Base-by-base conservation (phyloP, 1,140 invertebrate species). In the Archivesica marissinica region DNA sequence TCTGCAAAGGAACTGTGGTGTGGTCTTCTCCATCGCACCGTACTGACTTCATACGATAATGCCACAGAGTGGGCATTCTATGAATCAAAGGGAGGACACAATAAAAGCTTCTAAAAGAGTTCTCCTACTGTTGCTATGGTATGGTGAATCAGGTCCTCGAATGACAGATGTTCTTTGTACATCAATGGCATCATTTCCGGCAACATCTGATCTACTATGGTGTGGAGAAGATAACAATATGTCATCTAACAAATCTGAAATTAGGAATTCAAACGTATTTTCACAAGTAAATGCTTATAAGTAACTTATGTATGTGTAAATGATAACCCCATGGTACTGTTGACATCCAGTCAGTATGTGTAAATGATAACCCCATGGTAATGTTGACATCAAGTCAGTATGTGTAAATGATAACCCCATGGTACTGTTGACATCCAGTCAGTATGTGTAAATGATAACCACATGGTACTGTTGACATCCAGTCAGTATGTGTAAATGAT, bases 121-220 rank as follows among this genome's bases (percentile, higher is more conserved):
- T 13, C 17, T 61, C 4, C 33, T 61, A 61, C 33, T 23, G 33
- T 23, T 30, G 39, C 23, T 35, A 38, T 7, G 1, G 15, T 28
- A 72, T 20, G 68, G 41, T 4, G 44, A 52, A 20, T 72, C 68
- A 20, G 41, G 28, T 47, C 68, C 68, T n/a, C 68, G 39, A 38
- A 72, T 72, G 9, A 72, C 68, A 33, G 68, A 47, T 20, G 68
- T 47, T 72, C 68, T 50, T 25, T 72, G 68, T 72, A 33, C n/a
- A 33, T 72, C 68, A 23, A 44, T 30, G 25, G 33, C 11, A 9
- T 72, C 68, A 66, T n/a, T 66, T 35, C 33, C 61, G 9, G 61
- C 17, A 7, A 47, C 25, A 11, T 23, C 35, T 9, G 30, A 28
- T 50, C 50, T 50, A 44, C 23, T 38, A 47, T 23, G 28, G 4